Evolutionary conservation across 37 sponge, comb jelly and placozoan genomes (phyloP).

Genomic region (Lycopodina hypogea): DNA sequence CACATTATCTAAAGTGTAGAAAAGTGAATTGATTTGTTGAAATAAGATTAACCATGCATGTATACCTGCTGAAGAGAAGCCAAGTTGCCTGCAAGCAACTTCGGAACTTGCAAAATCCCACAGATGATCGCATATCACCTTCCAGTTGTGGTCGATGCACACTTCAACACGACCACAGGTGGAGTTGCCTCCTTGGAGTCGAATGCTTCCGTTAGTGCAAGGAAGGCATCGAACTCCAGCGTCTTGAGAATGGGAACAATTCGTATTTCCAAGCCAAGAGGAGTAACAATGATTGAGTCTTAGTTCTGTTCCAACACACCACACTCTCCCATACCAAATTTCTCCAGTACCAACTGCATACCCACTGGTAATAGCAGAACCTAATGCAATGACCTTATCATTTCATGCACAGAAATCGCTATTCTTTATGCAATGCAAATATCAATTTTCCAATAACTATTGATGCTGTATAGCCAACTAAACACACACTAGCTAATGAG

Average conservation of each 20-base stretch:
- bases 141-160: background rate
- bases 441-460: no score
- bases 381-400: no score
- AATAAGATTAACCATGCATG: background rate
- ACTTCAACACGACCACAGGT: background rate
- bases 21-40: background rate
- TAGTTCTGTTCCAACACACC: background rate
- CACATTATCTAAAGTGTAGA: background rate
- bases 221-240: conserved; percentile 39
- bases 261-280: background rate
- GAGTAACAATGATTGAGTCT: background rate
- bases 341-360: background rate
- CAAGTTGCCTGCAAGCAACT: background rate
- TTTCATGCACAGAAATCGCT: background rate
- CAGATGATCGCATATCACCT: background rate
- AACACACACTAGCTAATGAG: no score
- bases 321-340: background rate
- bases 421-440: no score
- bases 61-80: background rate
- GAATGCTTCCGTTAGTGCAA: background rate
- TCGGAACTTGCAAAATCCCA: background rate
- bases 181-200: background rate
- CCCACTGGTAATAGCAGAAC: background rate
- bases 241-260: conserved; percentile 5
- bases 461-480: no score